A percentile compares a stretch with the other conserved stretches of the same genome.
Conservation (phyloP, 2,113 vertebrate species). For the Aix galericulata region DNA sequence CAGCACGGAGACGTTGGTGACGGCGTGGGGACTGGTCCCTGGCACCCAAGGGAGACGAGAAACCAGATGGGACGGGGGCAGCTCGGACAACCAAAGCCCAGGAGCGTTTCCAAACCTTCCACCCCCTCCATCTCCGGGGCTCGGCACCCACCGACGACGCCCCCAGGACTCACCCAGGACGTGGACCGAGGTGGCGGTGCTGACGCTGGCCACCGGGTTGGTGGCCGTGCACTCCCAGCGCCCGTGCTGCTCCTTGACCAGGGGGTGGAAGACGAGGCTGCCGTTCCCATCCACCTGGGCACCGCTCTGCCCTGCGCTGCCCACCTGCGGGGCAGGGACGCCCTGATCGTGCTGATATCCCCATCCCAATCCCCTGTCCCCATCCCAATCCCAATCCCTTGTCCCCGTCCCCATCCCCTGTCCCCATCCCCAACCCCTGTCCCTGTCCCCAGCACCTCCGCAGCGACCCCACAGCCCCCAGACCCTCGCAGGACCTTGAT, state of each 20-base stretch:
- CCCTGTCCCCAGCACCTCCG: background rate
- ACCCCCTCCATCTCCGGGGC: background rate
- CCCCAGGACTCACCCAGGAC: conserved; percentile 85
- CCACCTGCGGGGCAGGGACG: conserved; percentile 74
- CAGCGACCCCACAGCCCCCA: background rate
- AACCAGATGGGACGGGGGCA: background rate
- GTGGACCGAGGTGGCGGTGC: conserved; percentile 79
- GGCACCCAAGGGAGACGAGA: background rate
- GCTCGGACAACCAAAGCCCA: fast-evolving
- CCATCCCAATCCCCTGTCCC: background rate
- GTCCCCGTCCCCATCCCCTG: background rate
- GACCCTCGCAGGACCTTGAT: fast-evolving
- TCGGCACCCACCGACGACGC: background rate
- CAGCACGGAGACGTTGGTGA: conserved; percentile 81
- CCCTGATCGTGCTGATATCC: fast-evolving
- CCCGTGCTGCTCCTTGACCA: conserved; percentile 91
- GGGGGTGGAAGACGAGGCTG: conserved; percentile 85
- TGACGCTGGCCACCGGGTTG: conserved; percentile 86
- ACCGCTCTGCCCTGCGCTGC: conserved; percentile 64
- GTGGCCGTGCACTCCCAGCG: conserved; percentile 89
- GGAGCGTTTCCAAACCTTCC: background rate
- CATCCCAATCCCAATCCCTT: background rate
- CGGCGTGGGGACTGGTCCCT: conserved; percentile 94
- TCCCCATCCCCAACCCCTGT: background rate
- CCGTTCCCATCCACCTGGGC: conserved; percentile 82